Percentiles rank a stretch among this genome's conserved stretches.
Evolutionary conservation across 2,113 vertebrate species (phyloP).

Genomic region (Phoenicopterus ruber): DNA sequence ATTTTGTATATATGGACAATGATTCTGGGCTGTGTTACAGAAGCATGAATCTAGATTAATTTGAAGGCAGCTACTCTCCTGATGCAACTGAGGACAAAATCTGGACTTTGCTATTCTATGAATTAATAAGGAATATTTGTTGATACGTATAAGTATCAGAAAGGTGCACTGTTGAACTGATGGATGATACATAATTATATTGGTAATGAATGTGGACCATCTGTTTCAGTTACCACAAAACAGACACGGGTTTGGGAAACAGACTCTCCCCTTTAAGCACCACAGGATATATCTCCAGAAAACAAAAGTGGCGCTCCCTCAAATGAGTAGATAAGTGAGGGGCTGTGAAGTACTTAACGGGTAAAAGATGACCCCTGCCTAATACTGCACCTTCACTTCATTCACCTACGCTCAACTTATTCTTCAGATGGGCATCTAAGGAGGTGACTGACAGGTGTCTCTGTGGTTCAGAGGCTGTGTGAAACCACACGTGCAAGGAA

Average conservation of each 20-base stretch:
- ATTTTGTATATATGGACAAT: neutral
- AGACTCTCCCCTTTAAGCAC: neutral
- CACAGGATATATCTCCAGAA: neutral
- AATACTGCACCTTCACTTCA: neutral
- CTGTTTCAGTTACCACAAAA: neutral
- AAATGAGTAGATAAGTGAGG: neutral
- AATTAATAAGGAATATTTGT: neutral
- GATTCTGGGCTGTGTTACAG: neutral
- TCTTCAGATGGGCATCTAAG: neutral
- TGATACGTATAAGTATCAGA: neutral
- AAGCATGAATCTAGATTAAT: neutral
- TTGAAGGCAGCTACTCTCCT: neutral
- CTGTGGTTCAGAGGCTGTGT: neutral
- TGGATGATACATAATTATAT: neutral
- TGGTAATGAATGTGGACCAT: neutral
- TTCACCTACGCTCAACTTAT: neutral
- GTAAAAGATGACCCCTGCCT: neutral
- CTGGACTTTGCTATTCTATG: neutral
- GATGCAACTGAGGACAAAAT: neutral
- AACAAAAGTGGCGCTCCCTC: rapidly evolving
- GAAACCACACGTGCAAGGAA: neutral
- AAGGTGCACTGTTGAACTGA: neutral
- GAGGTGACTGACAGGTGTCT: neutral
- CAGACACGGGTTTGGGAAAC: neutral
- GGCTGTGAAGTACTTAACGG: neutral